phyloP scores from a whole-genome alignment of 1,140 invertebrate genomes.

The Wasmannia auropunctata region DNA sequence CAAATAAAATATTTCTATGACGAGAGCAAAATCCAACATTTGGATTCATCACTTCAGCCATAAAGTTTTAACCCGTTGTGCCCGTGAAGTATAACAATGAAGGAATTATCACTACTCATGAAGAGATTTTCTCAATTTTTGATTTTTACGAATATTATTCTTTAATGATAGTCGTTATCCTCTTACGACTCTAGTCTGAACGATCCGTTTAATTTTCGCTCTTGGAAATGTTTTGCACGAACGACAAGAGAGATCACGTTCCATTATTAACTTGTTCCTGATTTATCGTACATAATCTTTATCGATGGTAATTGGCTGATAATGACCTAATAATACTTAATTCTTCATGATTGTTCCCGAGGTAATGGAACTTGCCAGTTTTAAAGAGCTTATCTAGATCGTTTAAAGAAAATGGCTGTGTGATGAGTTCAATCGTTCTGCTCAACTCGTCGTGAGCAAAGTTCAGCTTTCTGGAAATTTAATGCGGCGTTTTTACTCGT shows the following conservation, averaged over 20 bases:
- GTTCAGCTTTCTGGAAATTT: neutral
- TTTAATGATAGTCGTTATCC: neutral
- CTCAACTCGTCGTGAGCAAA: neutral
- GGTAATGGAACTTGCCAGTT: neutral
- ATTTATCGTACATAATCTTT: no score
- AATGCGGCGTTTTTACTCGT: neutral
- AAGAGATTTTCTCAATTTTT: neutral
- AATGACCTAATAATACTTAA: neutral
- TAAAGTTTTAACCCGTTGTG: slow-evolving; percentile 3
- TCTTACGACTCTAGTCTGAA: neutral
- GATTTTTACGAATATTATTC: neutral
- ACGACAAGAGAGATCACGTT: neutral
- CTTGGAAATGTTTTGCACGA: neutral
- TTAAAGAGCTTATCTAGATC: neutral
- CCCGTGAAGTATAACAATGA: neutral
- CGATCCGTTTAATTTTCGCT: neutral
- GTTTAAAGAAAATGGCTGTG: neutral
- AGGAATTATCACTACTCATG: neutral
- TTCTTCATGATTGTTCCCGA: neutral
- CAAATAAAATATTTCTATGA: slow-evolving; percentile 8
- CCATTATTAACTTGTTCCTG: neutral
- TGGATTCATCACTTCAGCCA: neutral
- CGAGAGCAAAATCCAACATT: neutral
- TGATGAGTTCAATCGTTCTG: neutral
- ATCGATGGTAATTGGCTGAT: neutral